phyloP scores from a whole-genome alignment of 2,797 vertebrate species.

The Philypnodon macrostomus region DNA sequence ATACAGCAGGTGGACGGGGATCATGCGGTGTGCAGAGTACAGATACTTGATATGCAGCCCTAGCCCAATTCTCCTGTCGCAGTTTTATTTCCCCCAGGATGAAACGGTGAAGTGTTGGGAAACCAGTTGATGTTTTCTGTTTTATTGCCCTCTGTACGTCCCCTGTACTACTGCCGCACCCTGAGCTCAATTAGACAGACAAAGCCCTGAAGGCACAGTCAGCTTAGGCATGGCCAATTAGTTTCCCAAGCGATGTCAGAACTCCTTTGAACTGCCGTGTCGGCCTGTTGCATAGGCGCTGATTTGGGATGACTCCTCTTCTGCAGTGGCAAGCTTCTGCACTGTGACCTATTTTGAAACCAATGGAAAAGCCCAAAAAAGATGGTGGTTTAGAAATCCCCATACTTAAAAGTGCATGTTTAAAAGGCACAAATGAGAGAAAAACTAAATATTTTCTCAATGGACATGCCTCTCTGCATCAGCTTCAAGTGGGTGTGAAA shows the following conservation, averaged over 20 bases:
- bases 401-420: constrained; percentile 35
- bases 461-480: constrained; percentile 8
- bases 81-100: constrained; percentile 61
- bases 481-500: neutral
- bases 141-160: constrained; percentile 69
- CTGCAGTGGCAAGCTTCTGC: constrained; percentile 68
- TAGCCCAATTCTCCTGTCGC: constrained; percentile 48
- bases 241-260: constrained; percentile 77
- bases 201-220: constrained; percentile 71
- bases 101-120: constrained; percentile 58
- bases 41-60: constrained; percentile 54
- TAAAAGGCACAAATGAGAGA: constrained; percentile 21
- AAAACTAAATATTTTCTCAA: constrained; percentile 5
- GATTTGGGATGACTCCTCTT: constrained; percentile 71
- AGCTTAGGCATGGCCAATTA: constrained; percentile 80
- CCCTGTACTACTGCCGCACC: constrained; percentile 68
- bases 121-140: constrained; percentile 72
- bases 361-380: constrained; percentile 37
- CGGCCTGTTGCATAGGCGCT: constrained; percentile 69
- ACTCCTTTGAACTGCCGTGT: constrained; percentile 77
- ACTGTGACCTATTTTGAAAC: constrained; percentile 77
- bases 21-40: constrained; percentile 25
- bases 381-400: constrained; percentile 45
- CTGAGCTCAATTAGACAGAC: constrained; percentile 77
- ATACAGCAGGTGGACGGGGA: constrained; percentile 46